Evolutionary conservation across 2,888 invertebrate species (phyloP).

Genomic region (Platycheirus albimanus): DNA sequence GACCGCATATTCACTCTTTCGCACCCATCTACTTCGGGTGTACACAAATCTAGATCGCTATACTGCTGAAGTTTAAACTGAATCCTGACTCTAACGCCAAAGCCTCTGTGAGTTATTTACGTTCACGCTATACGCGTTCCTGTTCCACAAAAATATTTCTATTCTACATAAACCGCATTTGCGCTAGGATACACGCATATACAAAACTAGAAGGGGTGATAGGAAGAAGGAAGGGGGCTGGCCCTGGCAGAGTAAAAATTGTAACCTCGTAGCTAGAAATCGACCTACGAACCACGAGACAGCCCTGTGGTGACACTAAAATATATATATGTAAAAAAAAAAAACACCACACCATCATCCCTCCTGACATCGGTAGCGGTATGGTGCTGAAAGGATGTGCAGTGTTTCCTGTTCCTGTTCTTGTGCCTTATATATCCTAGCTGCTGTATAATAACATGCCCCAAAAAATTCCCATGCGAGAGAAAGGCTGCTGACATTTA

Average conservation of each 20-base stretch:
- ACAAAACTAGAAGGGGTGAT: conserved; percentile 14
- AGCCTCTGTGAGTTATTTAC: conserved; percentile 71
- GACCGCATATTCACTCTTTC: conserved; percentile 60
- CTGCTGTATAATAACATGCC: conserved; percentile 39
- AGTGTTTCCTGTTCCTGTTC: conserved; percentile 48
- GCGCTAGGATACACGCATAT: conserved; percentile 41
- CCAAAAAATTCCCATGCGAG: conserved; percentile 69
- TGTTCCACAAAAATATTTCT: conserved; percentile 68
- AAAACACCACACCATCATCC: conserved; percentile 15
- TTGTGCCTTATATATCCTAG: conserved; percentile 41
- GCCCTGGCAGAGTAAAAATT: conserved; percentile 60
- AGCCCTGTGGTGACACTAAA: conserved; percentile 62
- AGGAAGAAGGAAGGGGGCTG: background rate
- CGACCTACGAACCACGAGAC: conserved; percentile 61
- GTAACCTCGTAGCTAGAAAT: conserved; percentile 60
- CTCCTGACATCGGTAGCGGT: conserved; percentile 21
- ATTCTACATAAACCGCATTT: conserved; percentile 60
- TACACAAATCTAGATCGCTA: conserved; percentile 34
- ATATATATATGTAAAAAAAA: conserved; percentile 20
- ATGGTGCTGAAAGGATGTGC: conserved; percentile 47
- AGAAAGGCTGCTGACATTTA: conserved; percentile 72
- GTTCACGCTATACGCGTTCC: conserved; percentile 69
- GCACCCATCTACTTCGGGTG: conserved; percentile 7
- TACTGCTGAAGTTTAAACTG: conserved; percentile 52
- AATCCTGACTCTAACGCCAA: conserved; percentile 57